Evolutionary conservation across 2,888 invertebrate genomes (phyloP), one percentile per base, ranked within the genome.

Genomic region (Chorisops tibialis): DNA sequence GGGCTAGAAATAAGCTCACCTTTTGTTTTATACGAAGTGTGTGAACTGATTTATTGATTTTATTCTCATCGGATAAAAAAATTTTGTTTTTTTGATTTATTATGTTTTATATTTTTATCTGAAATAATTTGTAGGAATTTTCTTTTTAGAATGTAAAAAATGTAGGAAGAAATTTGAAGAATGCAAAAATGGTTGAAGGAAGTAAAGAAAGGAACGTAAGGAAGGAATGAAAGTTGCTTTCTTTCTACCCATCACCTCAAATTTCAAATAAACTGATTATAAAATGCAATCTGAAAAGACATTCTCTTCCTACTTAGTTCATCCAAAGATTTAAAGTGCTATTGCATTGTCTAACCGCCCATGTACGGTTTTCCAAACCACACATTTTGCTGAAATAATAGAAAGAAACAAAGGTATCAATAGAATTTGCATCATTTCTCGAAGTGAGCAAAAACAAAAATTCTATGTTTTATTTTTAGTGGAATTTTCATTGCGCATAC

Each of bases 401-500:
- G 16, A 43, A n/a, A n/a, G n/a, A n/a, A 56, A 43, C 14, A 45
- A 56, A 56, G 43, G 19, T 45, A 43, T 18, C 18, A 18, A 16
- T 30, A n/a, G 30, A n/a, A 35, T 30, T 50, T 35, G 30, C 30
- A 24, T 18, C 35, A 30, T 35, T 45, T 43, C 41, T 54, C 18
- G 35, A 30, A 9, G 24, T 30, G 24, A 18, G 35, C 9, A 30
- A 43, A 16, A 56, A 35, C 18, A 45, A 56, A 56, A 56, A 56
- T 45, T 45, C 56, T n/a, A 43, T 43, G 30, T 43, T 56, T 54
- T 30, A 9, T 30, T 30, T 30, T 30, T 30, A 30, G 5, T 56
- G 56, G 30, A 56, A 43, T 18, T 30, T 43, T 56, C 43, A 24
- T 43, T 56, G n/a, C 43, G 56, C 56, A 56, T 45, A 35, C 45